Percentiles rank a stretch among this genome's conserved stretches.
phyloP scores from a whole-genome alignment of 2,888 invertebrate genomes.

The Antitype chi region DNA sequence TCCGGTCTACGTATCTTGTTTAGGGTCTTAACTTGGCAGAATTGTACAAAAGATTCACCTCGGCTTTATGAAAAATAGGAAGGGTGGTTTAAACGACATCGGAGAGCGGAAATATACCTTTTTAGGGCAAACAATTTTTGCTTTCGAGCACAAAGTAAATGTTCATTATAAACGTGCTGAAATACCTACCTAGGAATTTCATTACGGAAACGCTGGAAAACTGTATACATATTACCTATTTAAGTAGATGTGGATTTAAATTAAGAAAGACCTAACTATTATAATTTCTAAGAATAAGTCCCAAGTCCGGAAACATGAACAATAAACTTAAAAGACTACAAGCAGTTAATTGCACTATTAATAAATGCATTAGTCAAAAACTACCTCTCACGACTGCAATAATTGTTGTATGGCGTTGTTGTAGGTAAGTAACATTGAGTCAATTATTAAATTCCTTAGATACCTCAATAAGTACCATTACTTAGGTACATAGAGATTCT shows the following conservation, averaged over 20 bases:
- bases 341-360: slow-evolving; percentile 13
- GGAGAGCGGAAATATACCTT: not conserved
- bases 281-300: not conserved
- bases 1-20: slow-evolving; percentile 16
- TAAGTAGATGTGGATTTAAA: not conserved
- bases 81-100: not conserved
- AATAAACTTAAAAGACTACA: slow-evolving; percentile 23
- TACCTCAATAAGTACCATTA: slow-evolving; percentile 28
- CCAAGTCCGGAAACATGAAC: not conserved
- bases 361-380: slow-evolving; percentile 29
- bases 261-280: not conserved
- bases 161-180: not conserved
- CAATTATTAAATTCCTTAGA: slow-evolving; percentile 44
- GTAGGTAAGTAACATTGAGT: slow-evolving; percentile 19
- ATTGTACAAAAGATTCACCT: slow-evolving; percentile 2
- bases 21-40: not conserved
- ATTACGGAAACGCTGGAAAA: not conserved
- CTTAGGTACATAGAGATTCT: not conserved
- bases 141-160: not conserved
- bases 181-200: not conserved
- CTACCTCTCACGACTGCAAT: slow-evolving; percentile 28
- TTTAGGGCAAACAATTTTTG: not conserved
- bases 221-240: not conserved
- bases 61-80: not conserved
- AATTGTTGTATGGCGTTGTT: slow-evolving; percentile 9